phyloP scores from a whole-genome alignment of 2,113 vertebrate species.

The Motacilla alba region DNA sequence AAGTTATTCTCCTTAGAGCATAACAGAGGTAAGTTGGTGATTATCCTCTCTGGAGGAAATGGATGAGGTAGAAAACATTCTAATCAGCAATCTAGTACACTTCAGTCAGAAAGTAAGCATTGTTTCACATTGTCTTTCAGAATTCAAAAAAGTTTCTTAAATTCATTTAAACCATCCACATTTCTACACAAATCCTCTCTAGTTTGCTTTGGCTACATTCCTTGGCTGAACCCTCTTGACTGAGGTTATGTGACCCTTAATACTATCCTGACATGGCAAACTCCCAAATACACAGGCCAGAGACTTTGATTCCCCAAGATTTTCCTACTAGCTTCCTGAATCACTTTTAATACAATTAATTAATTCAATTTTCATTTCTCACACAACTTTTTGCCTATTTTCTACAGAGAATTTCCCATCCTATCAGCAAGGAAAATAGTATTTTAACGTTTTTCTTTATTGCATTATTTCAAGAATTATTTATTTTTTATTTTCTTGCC shows the following conservation, averaged over 20 bases:
- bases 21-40: neutral
- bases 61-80: neutral
- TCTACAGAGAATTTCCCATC: neutral
- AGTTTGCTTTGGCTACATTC: neutral
- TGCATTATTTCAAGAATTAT: neutral
- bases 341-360: neutral
- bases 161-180: neutral
- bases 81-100: neutral
- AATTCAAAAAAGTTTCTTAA: neutral
- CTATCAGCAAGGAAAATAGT: neutral
- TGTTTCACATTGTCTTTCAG: neutral
- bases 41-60: neutral
- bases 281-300: neutral
- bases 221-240: neutral
- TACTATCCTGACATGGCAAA: neutral
- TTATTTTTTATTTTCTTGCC: neutral
- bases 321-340: neutral
- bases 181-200: neutral
- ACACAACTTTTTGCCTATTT: neutral
- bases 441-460: neutral
- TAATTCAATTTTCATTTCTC: neutral
- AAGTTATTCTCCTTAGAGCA: neutral
- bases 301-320: neutral
- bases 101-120: neutral
- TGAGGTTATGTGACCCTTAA: accelerated